These are phyloP conservation scores for Epinephelus fuscoguttatus DNA, from an alignment of 2,113 vertebrate species.

Conservation along the genomic window DNA sequence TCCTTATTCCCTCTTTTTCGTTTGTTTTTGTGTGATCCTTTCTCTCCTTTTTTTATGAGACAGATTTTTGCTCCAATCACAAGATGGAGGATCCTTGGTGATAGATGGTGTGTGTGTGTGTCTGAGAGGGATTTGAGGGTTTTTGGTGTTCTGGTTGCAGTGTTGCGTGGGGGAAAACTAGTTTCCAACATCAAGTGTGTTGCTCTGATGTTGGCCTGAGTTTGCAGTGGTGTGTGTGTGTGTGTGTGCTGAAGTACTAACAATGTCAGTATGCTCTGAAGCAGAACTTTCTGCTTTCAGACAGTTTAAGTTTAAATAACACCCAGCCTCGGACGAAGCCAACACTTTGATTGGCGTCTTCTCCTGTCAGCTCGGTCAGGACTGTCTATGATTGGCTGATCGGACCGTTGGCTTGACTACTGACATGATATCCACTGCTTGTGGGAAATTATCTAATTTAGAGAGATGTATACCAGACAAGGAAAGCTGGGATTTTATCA, in stretches of 20 bases:
- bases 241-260: slow-evolving; percentile 27
- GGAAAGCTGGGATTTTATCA: no score
- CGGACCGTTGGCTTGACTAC: background rate
- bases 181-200: slow-evolving; percentile 17
- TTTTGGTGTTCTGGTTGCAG: slow-evolving; percentile 52
- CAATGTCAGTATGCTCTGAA: slow-evolving; percentile 22
- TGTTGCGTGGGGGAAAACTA: slow-evolving; percentile 23
- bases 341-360: background rate
- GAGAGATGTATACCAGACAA: background rate
- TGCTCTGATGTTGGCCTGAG: slow-evolving; percentile 24
- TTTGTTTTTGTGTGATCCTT: slow-evolving; percentile 24
- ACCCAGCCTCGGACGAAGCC: background rate
- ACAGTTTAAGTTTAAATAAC: slow-evolving; percentile 51
- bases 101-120: slow-evolving; percentile 48
- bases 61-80: slow-evolving; percentile 47
- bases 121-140: slow-evolving; percentile 1
- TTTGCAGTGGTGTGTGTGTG: slow-evolving; percentile 53
- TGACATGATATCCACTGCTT: background rate
- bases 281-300: slow-evolving; percentile 7
- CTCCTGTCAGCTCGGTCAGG: background rate
- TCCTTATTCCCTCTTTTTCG: background rate
- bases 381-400: slow-evolving; percentile 31
- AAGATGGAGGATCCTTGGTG: slow-evolving; percentile 48
- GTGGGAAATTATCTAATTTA: background rate
- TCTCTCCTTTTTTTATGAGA: slow-evolving; percentile 24